phyloP scores from a whole-genome alignment of 1,140 invertebrate species.

The Octopus sinensis region DNA sequence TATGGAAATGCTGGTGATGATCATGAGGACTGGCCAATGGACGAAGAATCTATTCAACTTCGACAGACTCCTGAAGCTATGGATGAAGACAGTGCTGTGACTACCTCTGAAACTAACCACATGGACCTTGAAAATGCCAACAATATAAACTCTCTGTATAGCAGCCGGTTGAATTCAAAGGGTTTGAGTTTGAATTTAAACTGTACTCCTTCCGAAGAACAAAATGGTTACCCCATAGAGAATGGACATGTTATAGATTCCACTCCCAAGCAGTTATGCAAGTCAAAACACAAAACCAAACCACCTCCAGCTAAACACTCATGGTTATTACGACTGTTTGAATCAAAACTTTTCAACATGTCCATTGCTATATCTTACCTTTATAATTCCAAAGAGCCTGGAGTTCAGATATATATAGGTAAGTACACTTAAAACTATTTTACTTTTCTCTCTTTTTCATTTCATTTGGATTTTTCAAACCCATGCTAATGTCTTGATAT shows the following conservation, averaged over 20 bases:
- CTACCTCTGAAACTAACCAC: too few relatives aligned
- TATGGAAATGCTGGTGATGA: too few relatives aligned
- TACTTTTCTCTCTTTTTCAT: background rate
- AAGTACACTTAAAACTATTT: constrained; percentile 36
- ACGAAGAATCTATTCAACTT: too few relatives aligned
- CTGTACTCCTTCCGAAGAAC: background rate
- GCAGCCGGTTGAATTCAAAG: background rate
- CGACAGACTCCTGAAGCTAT: too few relatives aligned
- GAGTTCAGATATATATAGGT: constrained; percentile 92
- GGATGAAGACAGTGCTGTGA: too few relatives aligned
- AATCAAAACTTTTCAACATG: constrained; percentile 95
- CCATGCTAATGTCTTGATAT: too few relatives aligned
- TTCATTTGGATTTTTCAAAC: background rate
- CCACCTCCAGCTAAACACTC: constrained; percentile 53
- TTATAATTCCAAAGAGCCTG: constrained; percentile 96
- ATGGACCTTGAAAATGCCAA: too few relatives aligned
- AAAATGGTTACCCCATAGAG: background rate
- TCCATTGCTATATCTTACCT: constrained; percentile 96
- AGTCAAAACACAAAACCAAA: constrained; percentile 19
- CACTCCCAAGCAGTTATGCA: background rate
- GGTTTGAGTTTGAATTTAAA: background rate
- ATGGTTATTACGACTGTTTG: constrained; percentile 84
- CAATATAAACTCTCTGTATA: background rate
- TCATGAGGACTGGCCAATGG: too few relatives aligned
- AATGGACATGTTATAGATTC: background rate